Evolutionary conservation across 2,888 invertebrate species (phyloP), one percentile per base, ranked within the genome.

Genomic region (Cephus spinipes): DNA sequence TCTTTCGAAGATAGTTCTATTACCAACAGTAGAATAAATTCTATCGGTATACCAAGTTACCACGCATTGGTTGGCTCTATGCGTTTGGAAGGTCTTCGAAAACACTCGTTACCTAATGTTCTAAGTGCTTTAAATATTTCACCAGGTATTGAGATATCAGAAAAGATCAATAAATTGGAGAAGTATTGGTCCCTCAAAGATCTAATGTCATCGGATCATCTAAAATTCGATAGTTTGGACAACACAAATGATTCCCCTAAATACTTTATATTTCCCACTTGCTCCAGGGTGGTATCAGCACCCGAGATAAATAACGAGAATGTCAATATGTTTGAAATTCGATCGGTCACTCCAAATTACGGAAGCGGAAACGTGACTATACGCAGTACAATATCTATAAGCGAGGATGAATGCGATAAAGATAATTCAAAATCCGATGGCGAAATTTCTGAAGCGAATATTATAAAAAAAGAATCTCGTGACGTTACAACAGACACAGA

Each of bases 171-270:
- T 76, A 87, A 85, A 30, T 79, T 89, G 15, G 88, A 89, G n/a
- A 89, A 89, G 76, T 89, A 89, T 78, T 89, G 88, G 89, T 89
- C 89, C 0, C 73, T 89, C 68, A 89, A 89, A 69, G 89, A 89
- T 77, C 78, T 89, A 1, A 86, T 87, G 80, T 84, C 86, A 2
- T 84, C 83, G 75, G 86, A 87, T 2, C 85, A 85, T 15, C 69
- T 82, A 1, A 83, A 80, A 71, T 82, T 83, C 12, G 80, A 80
- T 4, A 76, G 73, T 34, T 77, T 68, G 31, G 81, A 80, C 35
- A 78, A 79, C 69, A 35, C 68, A 15, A 33, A 12, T 3, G 80
- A 79, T 75, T 82, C 85, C 1, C 81, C 84, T 23, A 87, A 85
- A 74, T 87, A 87, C 75, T 85, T 86, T 23, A 83, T 89, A 77